phyloP scores from a whole-genome alignment of 2,797 vertebrate genomes.

The Rhynchonycteris naso region DNA sequence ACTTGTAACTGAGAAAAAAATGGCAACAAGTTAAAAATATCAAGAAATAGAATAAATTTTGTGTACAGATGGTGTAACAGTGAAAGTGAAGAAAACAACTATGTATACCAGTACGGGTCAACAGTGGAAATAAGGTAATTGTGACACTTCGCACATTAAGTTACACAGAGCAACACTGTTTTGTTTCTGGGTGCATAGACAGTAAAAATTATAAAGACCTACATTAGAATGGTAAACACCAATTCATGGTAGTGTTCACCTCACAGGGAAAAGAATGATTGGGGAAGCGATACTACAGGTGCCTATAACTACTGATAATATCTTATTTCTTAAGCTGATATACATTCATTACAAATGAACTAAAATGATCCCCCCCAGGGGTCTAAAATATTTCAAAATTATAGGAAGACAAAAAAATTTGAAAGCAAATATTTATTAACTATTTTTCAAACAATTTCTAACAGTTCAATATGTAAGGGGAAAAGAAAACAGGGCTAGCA shows the following conservation, averaged over 20 bases:
- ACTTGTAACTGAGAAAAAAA: not conserved
- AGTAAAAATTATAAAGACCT: not conserved
- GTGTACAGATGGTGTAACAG: not conserved
- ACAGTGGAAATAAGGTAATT: not conserved
- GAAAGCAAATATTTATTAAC: slow-evolving; percentile 69
- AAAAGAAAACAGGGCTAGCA: not conserved
- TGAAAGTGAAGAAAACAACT: not conserved
- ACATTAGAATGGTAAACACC: not conserved
- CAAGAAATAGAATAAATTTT: not conserved
- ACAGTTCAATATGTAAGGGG: slow-evolving; percentile 32
- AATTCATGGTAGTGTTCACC: not conserved
- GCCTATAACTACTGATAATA: not conserved
- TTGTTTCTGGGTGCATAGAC: not conserved
- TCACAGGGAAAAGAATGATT: not conserved
- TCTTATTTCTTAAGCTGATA: not conserved
- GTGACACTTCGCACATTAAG: not conserved
- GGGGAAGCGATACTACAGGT: not conserved
- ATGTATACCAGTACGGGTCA: not conserved
- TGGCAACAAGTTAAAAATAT: not conserved
- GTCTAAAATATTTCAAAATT: slow-evolving; percentile 50
- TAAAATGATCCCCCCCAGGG: not conserved
- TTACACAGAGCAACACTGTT: not conserved
- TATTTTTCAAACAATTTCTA: slow-evolving; percentile 36
- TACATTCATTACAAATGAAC: not conserved
- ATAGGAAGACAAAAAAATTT: slow-evolving; percentile 52